These are phyloP conservation scores for Sebastiscus albofasciatus DNA, from an alignment of 2,797 vertebrate genomes.

Conservation along the genomic window DNA sequence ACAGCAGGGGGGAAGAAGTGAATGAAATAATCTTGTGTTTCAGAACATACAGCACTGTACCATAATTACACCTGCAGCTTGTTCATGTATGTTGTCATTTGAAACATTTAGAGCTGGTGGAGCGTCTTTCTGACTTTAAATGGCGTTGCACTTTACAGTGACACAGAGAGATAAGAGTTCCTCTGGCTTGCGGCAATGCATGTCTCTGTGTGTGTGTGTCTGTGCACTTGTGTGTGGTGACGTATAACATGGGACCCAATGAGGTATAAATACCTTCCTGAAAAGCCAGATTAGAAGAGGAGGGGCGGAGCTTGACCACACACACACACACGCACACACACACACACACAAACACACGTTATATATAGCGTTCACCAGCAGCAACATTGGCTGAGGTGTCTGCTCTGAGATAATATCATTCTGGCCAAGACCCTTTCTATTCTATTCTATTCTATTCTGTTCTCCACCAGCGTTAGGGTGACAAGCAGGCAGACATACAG, in stretches of 20 bases:
- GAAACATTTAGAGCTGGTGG: neutral
- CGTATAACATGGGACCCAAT: slow-evolving; percentile 54
- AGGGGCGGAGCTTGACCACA: slow-evolving; percentile 44
- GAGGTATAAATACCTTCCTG: slow-evolving; percentile 72
- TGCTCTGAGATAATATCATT: slow-evolving; percentile 25
- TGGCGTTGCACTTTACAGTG: neutral
- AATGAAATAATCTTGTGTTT: neutral
- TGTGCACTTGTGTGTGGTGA: slow-evolving; percentile 30
- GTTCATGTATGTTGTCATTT: neutral
- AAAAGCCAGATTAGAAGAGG: slow-evolving; percentile 74
- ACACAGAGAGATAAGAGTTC: slow-evolving; percentile 52
- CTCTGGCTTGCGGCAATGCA: slow-evolving; percentile 11
- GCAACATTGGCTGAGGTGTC: slow-evolving; percentile 25
- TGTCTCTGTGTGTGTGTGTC: slow-evolving; percentile 28
- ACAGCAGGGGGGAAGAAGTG: neutral
- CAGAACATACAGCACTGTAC: neutral
- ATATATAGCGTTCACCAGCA: slow-evolving; percentile 50
- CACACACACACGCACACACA: neutral
- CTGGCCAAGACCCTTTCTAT: neutral
- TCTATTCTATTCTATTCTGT: neutral
- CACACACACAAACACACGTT: slow-evolving; percentile 14
- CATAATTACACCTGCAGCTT: neutral
- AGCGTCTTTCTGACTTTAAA: slow-evolving; percentile 28
- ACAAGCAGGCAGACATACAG: neutral
- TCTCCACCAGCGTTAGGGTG: neutral